phyloP scores from a whole-genome alignment of 2,113 vertebrate species.

The Psittacus erithacus region DNA sequence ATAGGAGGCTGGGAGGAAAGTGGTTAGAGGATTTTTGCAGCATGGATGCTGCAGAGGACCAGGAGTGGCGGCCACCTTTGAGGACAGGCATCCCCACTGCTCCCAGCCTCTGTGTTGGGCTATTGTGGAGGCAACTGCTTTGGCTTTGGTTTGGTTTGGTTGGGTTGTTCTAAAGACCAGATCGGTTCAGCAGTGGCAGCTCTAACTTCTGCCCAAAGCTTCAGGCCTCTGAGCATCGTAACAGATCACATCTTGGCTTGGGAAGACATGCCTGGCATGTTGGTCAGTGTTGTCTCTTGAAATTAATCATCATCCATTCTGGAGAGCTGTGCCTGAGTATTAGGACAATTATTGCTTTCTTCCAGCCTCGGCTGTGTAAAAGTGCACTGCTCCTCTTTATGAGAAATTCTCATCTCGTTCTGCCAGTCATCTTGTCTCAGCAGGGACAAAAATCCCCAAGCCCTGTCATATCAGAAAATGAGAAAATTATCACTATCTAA shows the following conservation, averaged over 20 bases:
- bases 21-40: neutral
- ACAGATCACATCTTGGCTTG: neutral
- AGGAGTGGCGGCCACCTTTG: neutral
- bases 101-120: neutral
- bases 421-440: constrained; percentile 44
- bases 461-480: constrained; percentile 54
- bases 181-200: neutral
- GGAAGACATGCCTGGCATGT: neutral
- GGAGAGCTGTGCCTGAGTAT: neutral
- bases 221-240: neutral
- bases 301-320: constrained; percentile 21
- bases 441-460: neutral
- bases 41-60: neutral
- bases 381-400: constrained; percentile 1
- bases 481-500: constrained; percentile 54
- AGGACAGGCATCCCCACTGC: neutral
- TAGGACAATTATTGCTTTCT: constrained; percentile 50
- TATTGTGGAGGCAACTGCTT: neutral
- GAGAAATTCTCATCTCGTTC: constrained; percentile 49
- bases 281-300: neutral
- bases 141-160: neutral
- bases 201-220: neutral
- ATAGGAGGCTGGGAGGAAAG: neutral
- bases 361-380: neutral
- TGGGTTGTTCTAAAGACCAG: neutral